Base-by-base conservation (phyloP, 1,140 invertebrate species). In the Aphelinus atriplicis region DNA sequence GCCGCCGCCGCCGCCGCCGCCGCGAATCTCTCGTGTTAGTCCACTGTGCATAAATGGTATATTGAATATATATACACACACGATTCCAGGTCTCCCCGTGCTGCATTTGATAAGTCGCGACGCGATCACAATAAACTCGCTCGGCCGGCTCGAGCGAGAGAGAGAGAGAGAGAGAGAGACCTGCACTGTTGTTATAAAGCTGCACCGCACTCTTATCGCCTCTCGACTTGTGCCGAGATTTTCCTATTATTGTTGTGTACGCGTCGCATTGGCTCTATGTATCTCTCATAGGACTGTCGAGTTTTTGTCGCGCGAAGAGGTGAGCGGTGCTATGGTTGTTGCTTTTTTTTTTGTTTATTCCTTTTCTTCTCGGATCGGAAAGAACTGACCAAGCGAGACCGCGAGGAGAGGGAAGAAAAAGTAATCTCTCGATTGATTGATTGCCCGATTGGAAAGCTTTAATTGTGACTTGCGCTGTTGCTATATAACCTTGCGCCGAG, bases 401-500 rank as follows among this genome's bases (percentile, higher is more conserved):
- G 61, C n/a, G 64, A 62, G 7, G 43, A 56, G 48, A 71, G 42
- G 9, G 26, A 56, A 48, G 48, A 42, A 67, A 61, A 61, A 73
- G 26, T 26, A 26, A 51, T 7, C 10, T 55, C 50, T n/a, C 56
- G 68, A 74, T 74, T 68, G 64, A 73, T 73, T 73, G 61, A 65
- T 62, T 61, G 72, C 68, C 68, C 10, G 65, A 74, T 68, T n/a
- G 72, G n/a, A 7, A 9, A 26, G 26, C 43, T 66, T 60, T 60
- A 66, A 67, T 60, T 73, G 50, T 65, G 46, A 65, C 55, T 9
- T 45, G 71, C 5, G 6, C 2, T 46, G 42, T 3, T 48, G 43
- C 62, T 67, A 53, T 47, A 68, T 74, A 68, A 74, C 72, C 72
- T 74, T 74, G 71, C 58, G 45, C 51, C 42, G 45, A 61, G 64